Evolutionary conservation across 2,113 vertebrate species (phyloP), one percentile per base, ranked within the genome.

Genomic region (Dasyurus viverrinus): DNA sequence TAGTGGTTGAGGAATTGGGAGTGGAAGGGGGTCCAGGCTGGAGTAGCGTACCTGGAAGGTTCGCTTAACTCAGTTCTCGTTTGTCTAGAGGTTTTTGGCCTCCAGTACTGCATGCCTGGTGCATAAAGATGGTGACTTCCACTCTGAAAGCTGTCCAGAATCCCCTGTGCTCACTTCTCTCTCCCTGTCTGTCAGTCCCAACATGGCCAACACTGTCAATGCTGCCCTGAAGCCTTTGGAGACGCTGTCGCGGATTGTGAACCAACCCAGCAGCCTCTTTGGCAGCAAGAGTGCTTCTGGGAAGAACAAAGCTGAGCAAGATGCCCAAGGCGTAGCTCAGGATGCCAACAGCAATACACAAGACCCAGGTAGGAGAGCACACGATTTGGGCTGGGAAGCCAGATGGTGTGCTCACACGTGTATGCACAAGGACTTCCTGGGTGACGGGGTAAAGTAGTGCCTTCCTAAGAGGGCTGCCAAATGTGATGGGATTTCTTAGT

Each of bases 121-220:
- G 19, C 3, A 16, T 36, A 12, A 5, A 93, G 46, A 60, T 93
- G 52, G 22, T 57, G 90, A 42, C 25, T 95, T 84, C 47, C 42
- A 5, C 57, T 57, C 0, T n/a, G 68, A 47, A 23, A 93, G 27
- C 52, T 22, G 93, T 94, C 46, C 1, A 54, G 30, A 53, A 48
- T n/a, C 94, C 89, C 97, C 90, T 97, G 0, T 96, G 53, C 47
- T 96, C 57, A 97, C 19, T 95, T 2, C 46, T 97, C 60, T 97
- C 46, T 97, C 57, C 90, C 93, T 94, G 54, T 98, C 50, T 54
- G 94, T 92, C 97, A 99, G 99, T 98, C 99, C 99, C 95, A 99
- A 99, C 98, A 99, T 99, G 99, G 99, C 99, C 91, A 99, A 99
- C 98, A 99, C 99, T 0, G 99, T 99, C 97, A 99, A 99, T 96